Base-by-base conservation (phyloP, 2,888 invertebrate species). In the Drosophila percnosoma region DNA sequence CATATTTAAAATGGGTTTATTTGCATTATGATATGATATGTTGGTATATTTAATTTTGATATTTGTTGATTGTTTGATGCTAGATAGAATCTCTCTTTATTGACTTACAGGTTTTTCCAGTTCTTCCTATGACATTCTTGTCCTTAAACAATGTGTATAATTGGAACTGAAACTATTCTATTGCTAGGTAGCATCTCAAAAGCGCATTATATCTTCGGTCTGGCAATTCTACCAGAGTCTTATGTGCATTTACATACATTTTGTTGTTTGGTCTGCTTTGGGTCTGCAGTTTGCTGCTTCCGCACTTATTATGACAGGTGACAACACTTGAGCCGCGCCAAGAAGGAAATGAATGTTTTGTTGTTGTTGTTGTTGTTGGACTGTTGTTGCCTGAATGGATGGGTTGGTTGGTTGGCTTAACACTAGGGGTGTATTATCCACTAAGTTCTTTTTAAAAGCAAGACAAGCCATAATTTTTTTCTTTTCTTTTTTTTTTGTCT, bases 381-480 rank as follows among this genome's bases (percentile, higher is more conserved):
- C 21, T 13, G 42, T 21, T 42, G 33, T 53, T 68, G 66, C 49
- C 21, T 67, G 58, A 49, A 45, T 53, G 64, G 73, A 64, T 66
- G 74, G 81, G 68, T 61, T 83, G 84, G 76, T 45, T 78, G 60
- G 74, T 40, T 75, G 80, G 83, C 83, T 89, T 84, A 89, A 85
- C 90, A 87, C 90, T 75, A 89, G 89, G 90, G 84, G 58, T 90
- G 84, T 90, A 85, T 85, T 85, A 85, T 85, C 85, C 90, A 85
- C 89, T 90, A 90, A 85, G 90, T 83, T 90, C 87, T 85, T 88
- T 86, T 90, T 85, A 86, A 90, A 90, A 90, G 85, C 90, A 90
- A 86, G 83, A 86, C 87, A 85, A 88, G 87, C 72, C 87, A 90
- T 90, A 72, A 85, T 76, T 29, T 64, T 33, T 55, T 63, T 77